Conservation (phyloP, 2,888 invertebrate genomes). For the Nysson spinosus region DNA sequence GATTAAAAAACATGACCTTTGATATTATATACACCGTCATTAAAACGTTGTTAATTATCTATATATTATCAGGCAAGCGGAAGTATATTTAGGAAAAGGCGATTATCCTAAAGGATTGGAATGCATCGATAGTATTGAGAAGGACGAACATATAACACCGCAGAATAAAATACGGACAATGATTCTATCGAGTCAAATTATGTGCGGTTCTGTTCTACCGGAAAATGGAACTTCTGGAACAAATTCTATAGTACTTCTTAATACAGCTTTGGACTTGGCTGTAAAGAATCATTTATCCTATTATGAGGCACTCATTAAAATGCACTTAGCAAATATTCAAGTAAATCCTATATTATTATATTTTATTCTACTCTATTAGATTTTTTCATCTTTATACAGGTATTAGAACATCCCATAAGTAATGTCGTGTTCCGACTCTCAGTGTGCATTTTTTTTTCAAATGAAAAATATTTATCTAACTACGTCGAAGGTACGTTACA, state of each 20-base stretch:
- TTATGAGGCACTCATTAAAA: conserved; percentile 85
- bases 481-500: too few relatives aligned
- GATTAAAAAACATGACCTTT: background rate
- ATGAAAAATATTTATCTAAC: too few relatives aligned
- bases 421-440: too few relatives aligned
- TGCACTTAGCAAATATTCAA: conserved; percentile 88
- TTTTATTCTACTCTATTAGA: too few relatives aligned
- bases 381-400: too few relatives aligned
- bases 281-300: conserved; percentile 88
- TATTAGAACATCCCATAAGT: too few relatives aligned
- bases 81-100: conserved; percentile 75
- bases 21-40: too few relatives aligned
- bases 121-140: conserved; percentile 62
- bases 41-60: background rate
- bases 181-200: conserved; percentile 84
- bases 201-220: conserved; percentile 80
- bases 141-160: conserved; percentile 59
- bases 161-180: conserved; percentile 82
- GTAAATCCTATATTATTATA: conserved; percentile 65
- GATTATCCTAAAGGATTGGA: conserved; percentile 73
- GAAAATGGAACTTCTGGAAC: conserved; percentile 79
- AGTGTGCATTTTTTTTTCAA: too few relatives aligned
- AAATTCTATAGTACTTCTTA: conserved; percentile 80
- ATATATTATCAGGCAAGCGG: conserved; percentile 66
- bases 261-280: conserved; percentile 86